Evolutionary conservation across 2,888 invertebrate species (phyloP).

Genomic region (Sarcophaga variegata): DNA sequence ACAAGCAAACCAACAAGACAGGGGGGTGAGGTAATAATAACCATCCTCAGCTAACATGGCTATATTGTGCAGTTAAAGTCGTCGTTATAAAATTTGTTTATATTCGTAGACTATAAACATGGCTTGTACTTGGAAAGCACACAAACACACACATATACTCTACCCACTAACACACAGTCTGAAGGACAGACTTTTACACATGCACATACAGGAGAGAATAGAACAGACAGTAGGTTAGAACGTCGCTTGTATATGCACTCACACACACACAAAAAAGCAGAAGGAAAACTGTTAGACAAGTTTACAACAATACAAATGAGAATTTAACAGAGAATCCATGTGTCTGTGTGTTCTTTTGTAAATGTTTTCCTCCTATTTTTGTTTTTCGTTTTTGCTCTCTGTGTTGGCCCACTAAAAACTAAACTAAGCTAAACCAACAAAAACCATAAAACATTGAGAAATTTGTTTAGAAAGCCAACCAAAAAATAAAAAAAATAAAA

Average conservation of each 20-base stretch:
- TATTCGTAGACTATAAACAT: not conserved
- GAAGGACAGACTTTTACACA: conserved; percentile 18
- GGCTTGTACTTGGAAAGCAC: conserved; percentile 32
- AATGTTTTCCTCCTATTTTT: not conserved
- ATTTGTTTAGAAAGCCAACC: not conserved
- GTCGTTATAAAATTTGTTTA: conserved; percentile 44
- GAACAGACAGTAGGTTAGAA: not conserved
- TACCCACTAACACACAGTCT: conserved; percentile 12
- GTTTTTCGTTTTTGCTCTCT: no score
- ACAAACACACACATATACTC: not conserved
- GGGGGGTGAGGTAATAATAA: not conserved
- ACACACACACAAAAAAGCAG: not conserved
- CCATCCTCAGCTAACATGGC: conserved; percentile 56
- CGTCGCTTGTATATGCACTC: not conserved
- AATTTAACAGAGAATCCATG: conserved; percentile 59
- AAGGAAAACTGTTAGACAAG: conserved; percentile 44
- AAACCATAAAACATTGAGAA: not conserved
- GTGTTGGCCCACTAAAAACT: conserved; percentile 63
- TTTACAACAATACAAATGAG: conserved; percentile 66
- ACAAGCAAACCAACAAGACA: no score
- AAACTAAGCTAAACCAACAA: conserved; percentile 50
- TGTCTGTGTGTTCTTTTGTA: conserved; percentile 27
- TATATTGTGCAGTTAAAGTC: conserved; percentile 53
- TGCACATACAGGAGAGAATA: not conserved
- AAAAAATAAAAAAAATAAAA: not conserved